These are phyloP conservation scores for Aegithalos caudatus DNA, from an alignment of 2,113 vertebrate species.

Conservation along the genomic window DNA sequence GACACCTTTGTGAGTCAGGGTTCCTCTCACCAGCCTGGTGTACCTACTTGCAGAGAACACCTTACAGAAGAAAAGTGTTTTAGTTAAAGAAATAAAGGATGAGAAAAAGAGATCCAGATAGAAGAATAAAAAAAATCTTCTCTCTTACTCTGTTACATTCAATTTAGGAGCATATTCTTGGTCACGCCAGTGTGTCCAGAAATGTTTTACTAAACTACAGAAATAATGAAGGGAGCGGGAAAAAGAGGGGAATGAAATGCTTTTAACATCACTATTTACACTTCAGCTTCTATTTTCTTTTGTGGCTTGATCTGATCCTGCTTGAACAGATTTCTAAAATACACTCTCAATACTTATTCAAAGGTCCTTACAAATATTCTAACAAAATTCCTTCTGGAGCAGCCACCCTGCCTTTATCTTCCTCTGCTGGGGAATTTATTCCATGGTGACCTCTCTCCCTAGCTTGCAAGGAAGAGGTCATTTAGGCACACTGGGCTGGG, in stretches of 20 bases:
- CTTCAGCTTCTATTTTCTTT: neutral
- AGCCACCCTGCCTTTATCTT: slow-evolving; percentile 19
- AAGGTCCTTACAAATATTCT: slow-evolving; percentile 36
- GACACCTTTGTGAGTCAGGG: accelerated
- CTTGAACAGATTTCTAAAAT: slow-evolving; percentile 41
- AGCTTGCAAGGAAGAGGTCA: neutral
- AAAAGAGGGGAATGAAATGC: neutral
- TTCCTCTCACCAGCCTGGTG: neutral
- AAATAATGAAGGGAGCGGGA: neutral
- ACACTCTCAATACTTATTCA: neutral
- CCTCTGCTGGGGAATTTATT: neutral
- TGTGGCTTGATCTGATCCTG: slow-evolving; percentile 26
- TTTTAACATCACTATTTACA: slow-evolving; percentile 29
- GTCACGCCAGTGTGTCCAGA: neutral
- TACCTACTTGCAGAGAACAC: neutral
- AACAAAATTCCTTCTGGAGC: slow-evolving; percentile 21
- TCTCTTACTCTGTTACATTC: neutral
- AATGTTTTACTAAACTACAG: neutral
- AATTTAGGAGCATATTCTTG: neutral
- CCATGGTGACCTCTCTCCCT: slow-evolving; percentile 12
- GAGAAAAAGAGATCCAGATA: neutral
- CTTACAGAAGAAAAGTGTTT: neutral
- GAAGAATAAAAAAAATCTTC: neutral
- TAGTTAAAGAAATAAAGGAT: neutral
- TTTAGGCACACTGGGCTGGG: neutral